A percentile compares a stretch with the other conserved stretches of the same genome.
These are phyloP conservation scores for Elymnias hypermnestra DNA, from an alignment of 1,140 invertebrate genomes.

Conservation along the genomic window DNA sequence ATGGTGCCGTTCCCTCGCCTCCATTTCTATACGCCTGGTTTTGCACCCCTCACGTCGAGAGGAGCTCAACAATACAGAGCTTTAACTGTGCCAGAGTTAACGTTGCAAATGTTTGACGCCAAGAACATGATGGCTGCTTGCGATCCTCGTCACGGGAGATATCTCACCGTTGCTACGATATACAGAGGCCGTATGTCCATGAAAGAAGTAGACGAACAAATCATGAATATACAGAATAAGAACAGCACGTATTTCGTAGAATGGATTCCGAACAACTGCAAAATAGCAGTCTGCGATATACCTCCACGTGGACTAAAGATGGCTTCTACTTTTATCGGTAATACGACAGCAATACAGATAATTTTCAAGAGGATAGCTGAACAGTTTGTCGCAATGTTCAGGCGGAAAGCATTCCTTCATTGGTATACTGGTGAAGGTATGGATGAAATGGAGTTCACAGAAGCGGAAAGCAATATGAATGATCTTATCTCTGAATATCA, in stretches of 20 bases:
- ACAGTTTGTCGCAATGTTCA: slow-evolving; percentile 77
- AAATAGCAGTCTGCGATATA: slow-evolving; percentile 80
- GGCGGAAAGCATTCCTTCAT: slow-evolving; percentile 79
- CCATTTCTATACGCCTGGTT: slow-evolving; percentile 97
- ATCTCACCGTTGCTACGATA: slow-evolving; percentile 91
- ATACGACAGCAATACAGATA: slow-evolving; percentile 83
- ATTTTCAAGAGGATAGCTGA: slow-evolving; percentile 81
- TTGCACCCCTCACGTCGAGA: slow-evolving; percentile 92
- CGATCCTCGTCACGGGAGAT: slow-evolving; percentile 91
- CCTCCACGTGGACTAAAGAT: slow-evolving; percentile 82
- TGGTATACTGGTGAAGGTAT: slow-evolving; percentile 90
- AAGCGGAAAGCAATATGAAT: slow-evolving; percentile 82
- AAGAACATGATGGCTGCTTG: slow-evolving; percentile 98
- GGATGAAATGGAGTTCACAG: slow-evolving; percentile 87
- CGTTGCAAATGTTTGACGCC: slow-evolving; percentile 93
- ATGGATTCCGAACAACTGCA: slow-evolving; percentile 85
- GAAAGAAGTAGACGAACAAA: slow-evolving; percentile 88
- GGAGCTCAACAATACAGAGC: slow-evolving; percentile 85
- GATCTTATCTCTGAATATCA: slow-evolving; percentile 92
- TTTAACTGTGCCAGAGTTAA: slow-evolving; percentile 90
- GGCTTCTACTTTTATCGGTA: slow-evolving; percentile 83
- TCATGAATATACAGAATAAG: slow-evolving; percentile 86
- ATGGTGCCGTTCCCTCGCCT: slow-evolving; percentile 96
- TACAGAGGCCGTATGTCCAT: slow-evolving; percentile 94
- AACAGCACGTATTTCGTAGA: slow-evolving; percentile 85